Evolutionary conservation across 2,888 invertebrate species (phyloP).

Genomic region (Stenotaenia linearis): DNA sequence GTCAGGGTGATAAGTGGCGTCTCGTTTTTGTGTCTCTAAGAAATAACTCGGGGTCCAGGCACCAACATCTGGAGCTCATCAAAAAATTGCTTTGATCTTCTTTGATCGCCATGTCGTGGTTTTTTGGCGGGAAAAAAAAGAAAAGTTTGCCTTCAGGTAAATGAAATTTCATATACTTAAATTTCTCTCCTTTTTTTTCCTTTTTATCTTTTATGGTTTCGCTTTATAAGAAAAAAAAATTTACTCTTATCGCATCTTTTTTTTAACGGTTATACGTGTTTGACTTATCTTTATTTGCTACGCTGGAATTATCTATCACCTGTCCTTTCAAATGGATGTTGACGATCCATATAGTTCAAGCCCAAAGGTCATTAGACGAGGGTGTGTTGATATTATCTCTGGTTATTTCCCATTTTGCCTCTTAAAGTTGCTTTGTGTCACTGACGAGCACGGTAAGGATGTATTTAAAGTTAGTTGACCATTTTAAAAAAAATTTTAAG

Average conservation of each 20-base stretch:
- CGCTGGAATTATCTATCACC: neutral
- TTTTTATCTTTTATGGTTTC: neutral
- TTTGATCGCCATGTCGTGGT: constrained; percentile 13
- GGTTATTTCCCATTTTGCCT: neutral
- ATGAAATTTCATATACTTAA: neutral
- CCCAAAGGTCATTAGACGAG: neutral
- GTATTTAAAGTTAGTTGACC: neutral
- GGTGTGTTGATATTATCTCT: neutral
- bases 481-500: neutral
- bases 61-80: neutral
- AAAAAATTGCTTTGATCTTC: constrained; percentile 1
- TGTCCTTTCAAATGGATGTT: neutral
- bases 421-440: neutral
- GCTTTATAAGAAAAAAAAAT: neutral
- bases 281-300: neutral
- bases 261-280: neutral
- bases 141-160: constrained; percentile 24
- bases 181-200: neutral
- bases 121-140: constrained; percentile 28
- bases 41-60: neutral
- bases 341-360: neutral
- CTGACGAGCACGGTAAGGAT: neutral
- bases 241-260: neutral
- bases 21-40: neutral
- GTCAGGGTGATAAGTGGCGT: constrained; percentile 1